A percentile compares a stretch with the other conserved stretches of the same genome.
These are phyloP conservation scores for Cremastinae sp. DNA, from an alignment of 2,888 invertebrate genomes.

Conservation along the genomic window DNA sequence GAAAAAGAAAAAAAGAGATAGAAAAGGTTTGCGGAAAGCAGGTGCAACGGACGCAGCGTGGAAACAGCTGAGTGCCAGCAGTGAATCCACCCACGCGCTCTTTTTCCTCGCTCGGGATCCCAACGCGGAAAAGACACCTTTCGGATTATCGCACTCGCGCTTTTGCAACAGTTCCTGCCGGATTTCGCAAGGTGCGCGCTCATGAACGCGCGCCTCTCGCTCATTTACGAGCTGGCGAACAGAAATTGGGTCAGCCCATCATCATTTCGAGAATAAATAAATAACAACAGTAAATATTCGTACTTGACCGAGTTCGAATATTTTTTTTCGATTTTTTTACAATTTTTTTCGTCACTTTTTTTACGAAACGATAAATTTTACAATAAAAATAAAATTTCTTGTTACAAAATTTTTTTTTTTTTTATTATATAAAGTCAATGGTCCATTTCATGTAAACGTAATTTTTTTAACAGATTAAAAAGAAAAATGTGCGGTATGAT, in stretches of 20 bases:
- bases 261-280: slow-evolving; percentile 1
- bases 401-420: too few relatives aligned
- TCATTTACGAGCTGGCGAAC: not conserved
- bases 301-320: too few relatives aligned
- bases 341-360: too few relatives aligned
- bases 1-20: slow-evolving; percentile 23
- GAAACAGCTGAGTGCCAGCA: slow-evolving; percentile 71
- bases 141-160: slow-evolving; percentile 49
- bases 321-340: too few relatives aligned
- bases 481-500: too few relatives aligned
- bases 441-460: too few relatives aligned
- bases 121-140: slow-evolving; percentile 46
- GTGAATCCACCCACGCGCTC: slow-evolving; percentile 71
- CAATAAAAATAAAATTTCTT: too few relatives aligned
- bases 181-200: slow-evolving; percentile 27
- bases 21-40: slow-evolving; percentile 60
- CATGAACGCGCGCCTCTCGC: not conserved
- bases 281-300: too few relatives aligned
- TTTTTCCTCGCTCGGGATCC: slow-evolving; percentile 59
- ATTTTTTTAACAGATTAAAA: too few relatives aligned
- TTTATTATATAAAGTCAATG: too few relatives aligned
- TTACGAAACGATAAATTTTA: too few relatives aligned
- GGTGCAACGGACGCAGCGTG: slow-evolving; percentile 67
- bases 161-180: slow-evolving; percentile 4
- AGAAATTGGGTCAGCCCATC: slow-evolving; percentile 37